Base-by-base conservation (phyloP, 2,888 invertebrate species). In the Tipula confusa region DNA sequence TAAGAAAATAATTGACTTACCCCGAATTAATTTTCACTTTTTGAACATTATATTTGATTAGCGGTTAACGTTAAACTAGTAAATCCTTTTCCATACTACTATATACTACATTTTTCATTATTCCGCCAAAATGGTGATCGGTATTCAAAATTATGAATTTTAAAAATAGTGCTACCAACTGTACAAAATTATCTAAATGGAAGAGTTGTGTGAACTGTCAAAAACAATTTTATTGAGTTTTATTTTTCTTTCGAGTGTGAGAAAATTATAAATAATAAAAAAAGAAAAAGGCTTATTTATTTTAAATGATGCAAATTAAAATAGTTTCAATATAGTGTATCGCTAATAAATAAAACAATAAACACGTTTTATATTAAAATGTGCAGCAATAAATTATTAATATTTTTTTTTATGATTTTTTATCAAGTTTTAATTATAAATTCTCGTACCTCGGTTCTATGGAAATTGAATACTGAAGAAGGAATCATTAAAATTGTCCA, bases 401-500 rank as follows among this genome's bases (percentile, higher is more conserved):
- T 38, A 38, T 83, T 83, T 83, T 82, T 87, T 43, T 85, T 85
- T 84, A 86, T 86, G 43, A 85, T 88, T 29, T 87, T 86, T 85
- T 89, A 92, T 85, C 86, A 87, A 85, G 85, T 88, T 82, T 86
- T 86, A 82, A 83, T 87, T 83, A 95, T 93, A 85, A 96, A 96
- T 90, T 95, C 96, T 43, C 92, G 95, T 86, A 95, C 95, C 18
- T 95, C 96, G 83, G 94, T 93, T 86, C 91, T 95, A 88, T 97
- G 96, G 96, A 94, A 94, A 90, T 90, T 97, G 84, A 95, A 94
- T 88, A 90, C 92, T 83, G 94, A 95, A 86, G 94, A 93, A 88
- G 94, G 94, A 83, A 93, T 94, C 90, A 94, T 95, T 84, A 92
- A 94, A 84, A 94, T 94, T 80, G 86, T 82, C 18, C 82, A 82